Percentiles rank a stretch among this genome's conserved stretches.
Conservation (phyloP, 1,140 invertebrate genomes). For the Amphibalanus amphitrite region DNA sequence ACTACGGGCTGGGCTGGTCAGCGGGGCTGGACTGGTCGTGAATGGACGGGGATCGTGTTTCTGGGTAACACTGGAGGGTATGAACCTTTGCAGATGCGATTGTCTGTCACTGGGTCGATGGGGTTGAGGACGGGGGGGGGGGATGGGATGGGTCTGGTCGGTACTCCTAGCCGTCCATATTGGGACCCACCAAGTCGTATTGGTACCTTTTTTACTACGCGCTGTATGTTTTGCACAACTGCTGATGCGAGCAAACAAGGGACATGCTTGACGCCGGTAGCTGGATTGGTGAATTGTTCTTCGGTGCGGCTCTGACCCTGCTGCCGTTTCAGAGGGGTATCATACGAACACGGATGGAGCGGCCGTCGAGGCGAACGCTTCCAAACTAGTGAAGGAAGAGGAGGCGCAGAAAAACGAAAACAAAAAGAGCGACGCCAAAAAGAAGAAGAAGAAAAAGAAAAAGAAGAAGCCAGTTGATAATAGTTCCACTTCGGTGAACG, state of each 20-base stretch:
- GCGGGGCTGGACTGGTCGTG: too few relatives aligned
- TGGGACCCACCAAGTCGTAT: too few relatives aligned
- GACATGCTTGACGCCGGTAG: neutral
- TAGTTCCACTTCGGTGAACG: neutral
- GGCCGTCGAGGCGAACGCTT: neutral
- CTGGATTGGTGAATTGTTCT: neutral
- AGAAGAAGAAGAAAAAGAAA: conserved; percentile 1
- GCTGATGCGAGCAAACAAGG: too few relatives aligned
- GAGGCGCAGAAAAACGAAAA: neutral
- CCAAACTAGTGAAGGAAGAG: neutral
- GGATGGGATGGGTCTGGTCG: too few relatives aligned
- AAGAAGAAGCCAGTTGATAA: neutral
- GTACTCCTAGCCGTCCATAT: too few relatives aligned
- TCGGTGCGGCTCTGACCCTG: neutral
- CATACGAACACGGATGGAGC: neutral
- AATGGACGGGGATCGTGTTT: too few relatives aligned
- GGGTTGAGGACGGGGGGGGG: too few relatives aligned
- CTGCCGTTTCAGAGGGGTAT: neutral
- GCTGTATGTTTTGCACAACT: too few relatives aligned
- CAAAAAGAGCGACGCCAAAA: neutral
- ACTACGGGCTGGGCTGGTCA: too few relatives aligned
- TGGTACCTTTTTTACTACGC: neutral
- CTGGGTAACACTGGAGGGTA: too few relatives aligned
- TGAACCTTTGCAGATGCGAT: too few relatives aligned
- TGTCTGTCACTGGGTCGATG: too few relatives aligned